Evolutionary conservation across 2,888 invertebrate species (phyloP).

Genomic region (Helicoverpa assulta): DNA sequence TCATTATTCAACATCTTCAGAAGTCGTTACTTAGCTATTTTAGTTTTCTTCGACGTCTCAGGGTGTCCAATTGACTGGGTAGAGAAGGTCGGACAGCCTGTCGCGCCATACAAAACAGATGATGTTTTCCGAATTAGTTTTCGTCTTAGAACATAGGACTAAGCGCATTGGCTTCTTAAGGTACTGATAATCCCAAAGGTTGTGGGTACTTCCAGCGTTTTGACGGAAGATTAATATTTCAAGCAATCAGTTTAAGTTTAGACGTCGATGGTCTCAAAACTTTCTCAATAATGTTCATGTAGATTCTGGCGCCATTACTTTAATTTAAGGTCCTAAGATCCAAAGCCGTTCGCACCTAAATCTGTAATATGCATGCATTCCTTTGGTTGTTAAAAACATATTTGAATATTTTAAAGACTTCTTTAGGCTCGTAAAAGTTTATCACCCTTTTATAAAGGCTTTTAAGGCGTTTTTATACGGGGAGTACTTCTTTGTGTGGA

Average conservation of each 20-base stretch:
- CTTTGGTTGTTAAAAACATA: slow-evolving; percentile 54
- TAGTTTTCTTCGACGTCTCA: no score
- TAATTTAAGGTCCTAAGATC: slow-evolving; percentile 20
- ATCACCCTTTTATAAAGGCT: slow-evolving; percentile 60
- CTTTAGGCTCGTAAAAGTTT: slow-evolving; percentile 60
- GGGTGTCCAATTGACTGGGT: no score
- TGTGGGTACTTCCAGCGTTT: slow-evolving; percentile 9
- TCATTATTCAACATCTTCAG: no score
- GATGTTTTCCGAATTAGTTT: slow-evolving; percentile 55
- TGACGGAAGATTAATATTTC: slow-evolving; percentile 27
- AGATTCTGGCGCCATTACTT: neutral
- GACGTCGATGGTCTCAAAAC: slow-evolving; percentile 12
- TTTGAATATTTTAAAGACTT: slow-evolving; percentile 64
- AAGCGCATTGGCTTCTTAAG: slow-evolving; percentile 32
- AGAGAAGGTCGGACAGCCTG: no score
- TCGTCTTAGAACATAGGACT: slow-evolving; percentile 17
- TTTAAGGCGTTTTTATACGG: slow-evolving; percentile 50
- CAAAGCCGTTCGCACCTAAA: slow-evolving; percentile 33
- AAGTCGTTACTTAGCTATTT: no score
- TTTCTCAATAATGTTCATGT: slow-evolving; percentile 14
- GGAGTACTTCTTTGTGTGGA: slow-evolving; percentile 37
- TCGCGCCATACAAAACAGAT: no score
- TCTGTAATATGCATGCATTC: slow-evolving; percentile 50
- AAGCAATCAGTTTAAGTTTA: slow-evolving; percentile 19
- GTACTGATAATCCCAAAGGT: slow-evolving; percentile 41